These are phyloP conservation scores for Merodon equestris DNA, from an alignment of 2,888 invertebrate species.

Conservation along the genomic window DNA sequence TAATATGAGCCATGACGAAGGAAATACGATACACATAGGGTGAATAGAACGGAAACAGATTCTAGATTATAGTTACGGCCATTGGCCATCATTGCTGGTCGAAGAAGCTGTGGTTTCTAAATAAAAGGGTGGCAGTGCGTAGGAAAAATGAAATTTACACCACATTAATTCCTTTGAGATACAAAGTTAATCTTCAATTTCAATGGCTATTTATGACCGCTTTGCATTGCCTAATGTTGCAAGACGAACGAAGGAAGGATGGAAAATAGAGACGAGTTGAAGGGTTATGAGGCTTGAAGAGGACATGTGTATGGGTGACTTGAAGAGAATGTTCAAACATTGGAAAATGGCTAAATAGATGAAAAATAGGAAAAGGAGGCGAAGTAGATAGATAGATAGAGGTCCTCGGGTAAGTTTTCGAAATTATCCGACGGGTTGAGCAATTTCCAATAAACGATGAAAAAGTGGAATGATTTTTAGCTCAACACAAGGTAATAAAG, in stretches of 20 bases:
- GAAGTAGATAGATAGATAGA: too few relatives aligned
- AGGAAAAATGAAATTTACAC: slow-evolving; percentile 68
- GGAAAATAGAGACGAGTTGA: background rate
- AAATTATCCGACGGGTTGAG: too few relatives aligned
- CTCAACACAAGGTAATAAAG: too few relatives aligned
- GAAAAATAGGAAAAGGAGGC: too few relatives aligned
- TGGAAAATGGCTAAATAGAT: too few relatives aligned
- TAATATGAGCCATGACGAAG: background rate
- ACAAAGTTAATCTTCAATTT: slow-evolving; percentile 70
- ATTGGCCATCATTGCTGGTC: slow-evolving; percentile 39
- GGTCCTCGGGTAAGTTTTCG: too few relatives aligned
- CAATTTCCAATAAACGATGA: too few relatives aligned
- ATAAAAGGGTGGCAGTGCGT: slow-evolving; percentile 56
- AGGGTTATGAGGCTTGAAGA: too few relatives aligned
- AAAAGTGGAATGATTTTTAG: too few relatives aligned
- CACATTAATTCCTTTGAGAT: slow-evolving; percentile 70
- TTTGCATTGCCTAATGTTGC: slow-evolving; percentile 67
- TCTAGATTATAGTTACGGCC: slow-evolving; percentile 23
- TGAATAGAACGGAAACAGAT: slow-evolving; percentile 27
- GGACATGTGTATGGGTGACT: too few relatives aligned
- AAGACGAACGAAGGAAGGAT: slow-evolving; percentile 35
- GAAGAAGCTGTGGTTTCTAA: slow-evolving; percentile 12
- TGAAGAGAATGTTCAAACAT: too few relatives aligned
- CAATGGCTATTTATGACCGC: slow-evolving; percentile 69
- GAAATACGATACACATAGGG: slow-evolving; percentile 6